These are phyloP conservation scores for Spheniscus humboldti DNA, from an alignment of 2,797 vertebrate genomes.

Conservation along the genomic window DNA sequence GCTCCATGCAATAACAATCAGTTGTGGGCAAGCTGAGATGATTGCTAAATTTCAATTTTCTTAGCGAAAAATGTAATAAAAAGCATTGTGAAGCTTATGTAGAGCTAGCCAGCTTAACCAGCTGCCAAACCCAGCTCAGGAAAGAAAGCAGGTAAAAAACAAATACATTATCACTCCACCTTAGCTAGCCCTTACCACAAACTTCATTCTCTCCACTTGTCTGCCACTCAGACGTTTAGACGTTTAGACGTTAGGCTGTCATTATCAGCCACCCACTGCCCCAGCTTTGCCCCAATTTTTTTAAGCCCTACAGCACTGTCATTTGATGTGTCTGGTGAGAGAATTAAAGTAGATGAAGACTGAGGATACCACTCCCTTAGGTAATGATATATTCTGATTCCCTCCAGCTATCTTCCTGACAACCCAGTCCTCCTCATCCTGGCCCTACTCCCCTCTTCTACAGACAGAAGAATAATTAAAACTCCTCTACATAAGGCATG, in stretches of 20 bases:
- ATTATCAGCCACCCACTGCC: constrained; percentile 53
- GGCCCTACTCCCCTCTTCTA: constrained; percentile 25
- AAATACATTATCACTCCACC: not conserved
- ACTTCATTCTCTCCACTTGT: constrained; percentile 29
- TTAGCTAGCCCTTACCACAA: not conserved
- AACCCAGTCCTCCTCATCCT: constrained; percentile 35
- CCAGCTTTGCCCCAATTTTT: constrained; percentile 70
- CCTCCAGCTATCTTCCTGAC: constrained; percentile 68
- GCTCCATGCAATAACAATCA: not conserved
- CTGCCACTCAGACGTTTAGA: constrained; percentile 60
- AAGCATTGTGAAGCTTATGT: not conserved
- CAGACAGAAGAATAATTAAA: constrained; percentile 58
- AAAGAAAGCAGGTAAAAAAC: not conserved
- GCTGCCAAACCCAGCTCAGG: not conserved
- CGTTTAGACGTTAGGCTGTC: constrained; percentile 47
- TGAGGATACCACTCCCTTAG: constrained; percentile 58
- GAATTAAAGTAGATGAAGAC: constrained; percentile 71
- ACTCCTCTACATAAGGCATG: constrained; percentile 40
- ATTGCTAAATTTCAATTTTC: not conserved
- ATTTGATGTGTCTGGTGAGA: constrained; percentile 71
- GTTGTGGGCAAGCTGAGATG: not conserved
- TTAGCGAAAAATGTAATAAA: not conserved
- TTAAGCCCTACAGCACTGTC: constrained; percentile 73
- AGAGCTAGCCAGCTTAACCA: not conserved
- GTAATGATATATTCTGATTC: constrained; percentile 67